Evolutionary conservation across 30 jellyfish, hydroid and myxozoan species (phyloP).

Genomic region (Chironex yamaguchii): DNA sequence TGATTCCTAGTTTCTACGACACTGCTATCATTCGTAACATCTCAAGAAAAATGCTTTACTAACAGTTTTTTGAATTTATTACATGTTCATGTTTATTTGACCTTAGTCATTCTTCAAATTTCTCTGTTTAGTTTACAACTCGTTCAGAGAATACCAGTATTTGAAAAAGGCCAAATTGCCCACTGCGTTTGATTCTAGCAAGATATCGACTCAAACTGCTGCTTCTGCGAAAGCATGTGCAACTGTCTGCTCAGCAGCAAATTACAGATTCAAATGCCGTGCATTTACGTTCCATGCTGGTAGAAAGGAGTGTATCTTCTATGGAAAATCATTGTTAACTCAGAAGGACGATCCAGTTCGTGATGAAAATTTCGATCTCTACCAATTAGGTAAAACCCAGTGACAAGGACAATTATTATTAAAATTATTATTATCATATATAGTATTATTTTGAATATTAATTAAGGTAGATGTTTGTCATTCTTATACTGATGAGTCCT

Average conservation of each 20-base stretch:
- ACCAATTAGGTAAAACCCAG: constrained; percentile 79
- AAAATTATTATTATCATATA: neutral
- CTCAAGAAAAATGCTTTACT: no score
- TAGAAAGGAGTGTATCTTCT: constrained; percentile 58
- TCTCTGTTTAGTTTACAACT: constrained; percentile 54
- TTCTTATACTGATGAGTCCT: no score
- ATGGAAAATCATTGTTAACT: constrained; percentile 61
- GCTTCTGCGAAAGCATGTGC: constrained; percentile 54
- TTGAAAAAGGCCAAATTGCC: constrained; percentile 78
- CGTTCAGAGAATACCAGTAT: constrained; percentile 70
- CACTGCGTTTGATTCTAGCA: constrained; percentile 39
- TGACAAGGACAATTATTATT: no score
- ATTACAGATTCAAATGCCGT: constrained; percentile 70
- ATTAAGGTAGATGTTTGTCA: no score
- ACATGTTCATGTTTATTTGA: no score
- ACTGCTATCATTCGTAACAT: no score
- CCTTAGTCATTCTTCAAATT: no score
- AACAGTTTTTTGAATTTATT: no score
- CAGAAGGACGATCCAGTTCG: constrained; percentile 46
- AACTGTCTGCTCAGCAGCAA: constrained; percentile 33
- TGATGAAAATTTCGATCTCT: constrained; percentile 64
- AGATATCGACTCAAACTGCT: neutral
- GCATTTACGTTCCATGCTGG: constrained; percentile 64
- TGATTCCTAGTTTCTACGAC: no score
- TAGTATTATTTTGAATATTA: no score